phyloP scores from a whole-genome alignment of 2,113 vertebrate genomes.

The Rhinolophus ferrumequinum region DNA sequence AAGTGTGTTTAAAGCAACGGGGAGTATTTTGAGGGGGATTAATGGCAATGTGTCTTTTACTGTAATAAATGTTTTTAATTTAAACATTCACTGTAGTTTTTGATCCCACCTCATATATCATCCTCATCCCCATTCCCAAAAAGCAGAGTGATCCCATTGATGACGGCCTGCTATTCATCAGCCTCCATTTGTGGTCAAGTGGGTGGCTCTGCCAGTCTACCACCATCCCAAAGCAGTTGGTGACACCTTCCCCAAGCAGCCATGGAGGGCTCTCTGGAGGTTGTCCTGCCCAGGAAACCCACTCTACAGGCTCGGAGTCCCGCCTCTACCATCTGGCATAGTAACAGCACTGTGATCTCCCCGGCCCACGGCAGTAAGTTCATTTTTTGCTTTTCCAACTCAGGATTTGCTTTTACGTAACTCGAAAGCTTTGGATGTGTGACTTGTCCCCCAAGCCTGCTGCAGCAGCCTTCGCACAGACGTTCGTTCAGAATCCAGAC shows the following conservation, averaged over 20 bases:
- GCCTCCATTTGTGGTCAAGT: background rate
- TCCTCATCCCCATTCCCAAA: fast-evolving
- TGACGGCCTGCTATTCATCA: fast-evolving
- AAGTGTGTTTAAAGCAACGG: too few species aligned
- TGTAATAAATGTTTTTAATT: too few species aligned
- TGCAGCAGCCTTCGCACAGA: background rate
- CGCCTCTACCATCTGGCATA: fast-evolving
- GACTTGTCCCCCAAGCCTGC: background rate
- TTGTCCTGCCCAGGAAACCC: background rate
- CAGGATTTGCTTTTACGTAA: background rate
- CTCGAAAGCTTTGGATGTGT: background rate
- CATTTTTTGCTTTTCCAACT: background rate
- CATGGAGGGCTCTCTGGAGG: background rate
- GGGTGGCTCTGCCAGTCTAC: background rate
- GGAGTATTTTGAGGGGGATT: too few species aligned
- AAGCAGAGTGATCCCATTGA: fast-evolving
- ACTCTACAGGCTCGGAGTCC: background rate
- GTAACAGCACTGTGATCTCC: background rate
- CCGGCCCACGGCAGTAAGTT: background rate
- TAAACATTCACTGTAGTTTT: too few species aligned
- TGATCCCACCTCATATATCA: too few species aligned
- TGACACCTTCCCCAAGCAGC: background rate
- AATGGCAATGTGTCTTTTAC: too few species aligned
- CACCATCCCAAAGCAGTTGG: background rate
- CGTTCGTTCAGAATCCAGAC: background rate